Percentiles rank a stretch among this genome's conserved stretches.
phyloP scores from a whole-genome alignment of 2,888 invertebrate species.

The Lomographa bimaculata region DNA sequence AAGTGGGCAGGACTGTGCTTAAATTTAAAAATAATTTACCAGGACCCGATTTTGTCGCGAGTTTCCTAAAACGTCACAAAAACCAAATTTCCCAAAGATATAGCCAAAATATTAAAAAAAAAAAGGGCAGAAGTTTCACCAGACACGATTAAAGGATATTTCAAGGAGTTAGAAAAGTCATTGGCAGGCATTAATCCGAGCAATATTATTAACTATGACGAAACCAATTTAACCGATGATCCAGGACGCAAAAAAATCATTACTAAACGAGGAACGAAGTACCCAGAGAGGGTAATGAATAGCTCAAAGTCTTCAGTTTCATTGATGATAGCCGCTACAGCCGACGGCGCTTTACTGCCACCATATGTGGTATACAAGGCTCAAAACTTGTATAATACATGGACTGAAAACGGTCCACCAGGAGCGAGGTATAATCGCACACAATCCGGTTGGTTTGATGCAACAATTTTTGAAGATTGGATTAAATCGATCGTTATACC shows the following conservation, averaged over 20 bases:
- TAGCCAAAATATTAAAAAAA: conserved; percentile 7
- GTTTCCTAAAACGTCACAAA: no score
- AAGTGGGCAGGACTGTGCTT: conserved; percentile 14
- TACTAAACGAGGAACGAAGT: conserved; percentile 41
- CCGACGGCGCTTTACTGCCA: conserved; percentile 37
- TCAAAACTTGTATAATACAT: conserved; percentile 50
- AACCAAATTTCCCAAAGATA: conserved; percentile 6
- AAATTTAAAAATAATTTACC: conserved; percentile 27
- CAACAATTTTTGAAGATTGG: conserved; percentile 40
- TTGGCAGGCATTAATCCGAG: no score
- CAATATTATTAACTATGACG: no score
- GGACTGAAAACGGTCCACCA: conserved; percentile 54
- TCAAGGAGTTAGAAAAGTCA: no score
- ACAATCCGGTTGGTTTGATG: conserved; percentile 50
- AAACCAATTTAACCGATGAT: conserved; percentile 23
- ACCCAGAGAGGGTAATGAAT: conserved; percentile 44
- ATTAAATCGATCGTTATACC: no score
- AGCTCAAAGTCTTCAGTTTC: conserved; percentile 46
- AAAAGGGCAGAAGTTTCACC: conserved; percentile 10
- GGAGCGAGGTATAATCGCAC: conserved; percentile 49
- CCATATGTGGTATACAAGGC: conserved; percentile 61
- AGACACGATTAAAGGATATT: no score
- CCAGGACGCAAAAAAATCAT: conserved; percentile 34
- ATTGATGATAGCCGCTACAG: conserved; percentile 51
- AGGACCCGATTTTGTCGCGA: conserved; percentile 20